Base-by-base conservation (phyloP, 2,888 invertebrate genomes). In the Teleiodes luculella region DNA sequence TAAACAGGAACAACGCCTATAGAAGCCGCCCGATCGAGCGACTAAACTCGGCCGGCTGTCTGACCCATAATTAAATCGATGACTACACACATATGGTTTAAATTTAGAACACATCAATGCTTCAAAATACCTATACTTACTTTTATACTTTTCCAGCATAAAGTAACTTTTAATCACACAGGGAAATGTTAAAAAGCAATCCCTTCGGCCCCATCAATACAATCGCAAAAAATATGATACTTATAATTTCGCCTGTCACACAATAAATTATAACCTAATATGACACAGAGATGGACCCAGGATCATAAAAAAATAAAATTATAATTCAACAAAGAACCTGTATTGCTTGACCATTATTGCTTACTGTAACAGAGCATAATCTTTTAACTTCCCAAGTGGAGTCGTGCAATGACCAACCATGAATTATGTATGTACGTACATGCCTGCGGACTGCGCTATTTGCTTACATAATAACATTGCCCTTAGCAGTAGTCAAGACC, bases 391-490 rank as follows among this genome's bases (percentile, higher is more conserved):
- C 69, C 61, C 65, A 66, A 67, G 69, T 66, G 60, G 76, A 75
- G 73, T 76, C 79, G 76, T 78, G 74, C 76, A 73, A 64, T 74
- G 75, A 77, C 76, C 76, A 72, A 65, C 67, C 68, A 79, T 86
- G 83, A 81, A 85, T 86, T 72, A 86, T 84, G 73, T 78, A 84
- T 83, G 11, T 65, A n/a, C n/a, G n/a, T 66, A 64, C 70, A 66
- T 67, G 59, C 61, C 62, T 63, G 64, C 71, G 57, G 61, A 61
- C 74, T 75, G 76, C 78, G 80, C 76, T 84, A 81, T 83, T 78
- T 81, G 81, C 76, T 86, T 84, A 85, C 83, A 84, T 85, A 86
- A 86, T 74, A 79, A 64, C 65, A 66, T 58, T 63, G 68, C 61
- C 70, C 72, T 68, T 64, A 66, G 69, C 68, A 28, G 65, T 72